Conservation (phyloP, 1,140 invertebrate species). For the Aphelenchoides avenae region DNA sequence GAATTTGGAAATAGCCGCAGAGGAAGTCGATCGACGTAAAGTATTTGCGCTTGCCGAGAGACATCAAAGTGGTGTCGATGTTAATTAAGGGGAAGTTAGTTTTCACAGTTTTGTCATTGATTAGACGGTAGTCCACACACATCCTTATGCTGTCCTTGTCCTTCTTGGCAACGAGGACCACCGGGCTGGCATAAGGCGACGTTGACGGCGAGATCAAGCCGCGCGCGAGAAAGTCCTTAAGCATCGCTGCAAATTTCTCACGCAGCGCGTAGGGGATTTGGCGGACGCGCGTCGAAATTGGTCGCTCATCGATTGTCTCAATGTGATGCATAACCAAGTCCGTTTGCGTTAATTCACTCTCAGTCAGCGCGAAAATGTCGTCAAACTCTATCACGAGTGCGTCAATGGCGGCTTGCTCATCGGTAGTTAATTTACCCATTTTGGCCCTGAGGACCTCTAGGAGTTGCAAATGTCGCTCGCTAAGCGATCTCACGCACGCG, state of each 20-base stretch:
- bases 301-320: conserved; percentile 43
- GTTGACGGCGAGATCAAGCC: conserved; percentile 56
- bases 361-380: conserved; percentile 61
- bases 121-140: conserved; percentile 62
- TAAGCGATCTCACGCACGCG: no score
- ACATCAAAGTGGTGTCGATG: conserved; percentile 62
- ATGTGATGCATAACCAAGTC: conserved; percentile 48
- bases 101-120: conserved; percentile 61
- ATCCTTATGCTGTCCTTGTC: conserved; percentile 60
- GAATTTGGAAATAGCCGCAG: conserved; percentile 37
- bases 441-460: no score
- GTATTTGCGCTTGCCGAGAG: conserved; percentile 40
- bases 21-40: conserved; percentile 59
- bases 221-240: conserved; percentile 19
- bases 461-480: no score
- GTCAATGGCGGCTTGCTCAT: no score
- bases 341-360: conserved; percentile 63
- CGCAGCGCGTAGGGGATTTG: conserved; percentile 17
- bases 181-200: conserved; percentile 62
- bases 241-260: conserved; percentile 23
- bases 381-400: neutral
- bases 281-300: conserved; percentile 26
- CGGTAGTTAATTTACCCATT: no score
- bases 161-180: conserved; percentile 64
- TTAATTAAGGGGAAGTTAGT: conserved; percentile 64